Evolutionary conservation across 2,888 invertebrate species (phyloP), one percentile per base, ranked within the genome.

Genomic region (Nebria brevicollis): DNA sequence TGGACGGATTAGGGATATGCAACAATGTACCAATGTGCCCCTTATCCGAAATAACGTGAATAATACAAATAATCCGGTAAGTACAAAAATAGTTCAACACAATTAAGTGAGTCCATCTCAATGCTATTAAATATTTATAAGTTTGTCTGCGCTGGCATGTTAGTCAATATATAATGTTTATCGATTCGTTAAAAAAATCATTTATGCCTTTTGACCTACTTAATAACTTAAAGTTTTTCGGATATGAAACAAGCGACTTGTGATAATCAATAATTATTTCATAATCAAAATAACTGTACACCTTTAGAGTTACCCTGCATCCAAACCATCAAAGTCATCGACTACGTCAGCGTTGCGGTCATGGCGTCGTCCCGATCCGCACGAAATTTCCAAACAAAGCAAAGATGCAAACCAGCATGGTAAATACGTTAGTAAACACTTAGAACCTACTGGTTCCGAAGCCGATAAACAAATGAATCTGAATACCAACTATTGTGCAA

Each of bases 361-460:
- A 6, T 81, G 76, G 77, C 76, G 81, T 25, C 76, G 77, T 5
- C 81, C 81, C 0, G 81, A 81, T n/a, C 7, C 81, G 11, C 66
- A 72, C 20, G 81, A 81, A 13, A 25, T 5, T 3, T 20, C 15
- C 68, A 70, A 70, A 70, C 70, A 70, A 26, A 66, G 10, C 7
- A 80, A 75, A 54, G 80, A 80, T 15, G 7, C 42, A 15, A 10
- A 4, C 15, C 15, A n/a, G 6, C 72, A 43, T n/a, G 11, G 34
- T 6, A 20, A 11, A 7, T 41, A 41, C 25, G 26, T 41, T 64
- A 13, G 34, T 20, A 66, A 26, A 66, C 7, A 25, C 20, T 25
- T 25, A 25, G 26, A 77, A 8, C n/a, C 66, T 26, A 65, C 15
- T n/a, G 64, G 64, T 26, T 25, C 80, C 15, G 75, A 75, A 11